Percentiles rank a stretch among this genome's conserved stretches.
Conservation (phyloP, 2,888 invertebrate species). For the Lasioglossum malachurum region DNA sequence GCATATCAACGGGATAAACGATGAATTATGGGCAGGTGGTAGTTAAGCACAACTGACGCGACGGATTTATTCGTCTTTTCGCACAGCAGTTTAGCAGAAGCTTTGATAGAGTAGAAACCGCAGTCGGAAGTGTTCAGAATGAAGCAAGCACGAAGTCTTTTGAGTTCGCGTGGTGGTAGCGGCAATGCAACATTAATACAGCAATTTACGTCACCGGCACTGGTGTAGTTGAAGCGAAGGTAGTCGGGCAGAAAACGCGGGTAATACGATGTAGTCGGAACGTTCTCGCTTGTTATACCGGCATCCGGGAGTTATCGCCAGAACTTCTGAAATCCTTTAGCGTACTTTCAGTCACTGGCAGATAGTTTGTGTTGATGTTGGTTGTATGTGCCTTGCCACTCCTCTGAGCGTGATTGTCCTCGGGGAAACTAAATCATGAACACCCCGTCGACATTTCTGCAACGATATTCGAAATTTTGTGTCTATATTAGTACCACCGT, state of each 20-base stretch:
- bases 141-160: neutral
- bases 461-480: neutral
- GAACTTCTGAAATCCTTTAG: neutral
- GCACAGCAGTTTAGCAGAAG: no score
- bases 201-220: conserved; percentile 19
- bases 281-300: neutral
- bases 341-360: neutral
- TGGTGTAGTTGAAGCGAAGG: neutral
- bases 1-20: neutral
- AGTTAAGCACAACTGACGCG: neutral
- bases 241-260: neutral
- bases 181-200: conserved; percentile 11
- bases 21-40: neutral
- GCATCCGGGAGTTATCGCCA: neutral
- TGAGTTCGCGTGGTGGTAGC: no score
- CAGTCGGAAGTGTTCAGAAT: neutral
- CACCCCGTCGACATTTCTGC: neutral
- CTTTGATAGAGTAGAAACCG: neutral
- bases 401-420: neutral
- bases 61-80: neutral
- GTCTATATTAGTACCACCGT: no score
- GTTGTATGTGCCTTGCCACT: neutral
- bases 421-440: neutral
- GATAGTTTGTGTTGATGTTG: neutral
- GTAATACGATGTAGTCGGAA: neutral